A percentile compares a stretch with the other conserved stretches of the same genome.
These are phyloP conservation scores for Eilema caniola DNA, from an alignment of 2,888 invertebrate genomes.

Conservation along the genomic window DNA sequence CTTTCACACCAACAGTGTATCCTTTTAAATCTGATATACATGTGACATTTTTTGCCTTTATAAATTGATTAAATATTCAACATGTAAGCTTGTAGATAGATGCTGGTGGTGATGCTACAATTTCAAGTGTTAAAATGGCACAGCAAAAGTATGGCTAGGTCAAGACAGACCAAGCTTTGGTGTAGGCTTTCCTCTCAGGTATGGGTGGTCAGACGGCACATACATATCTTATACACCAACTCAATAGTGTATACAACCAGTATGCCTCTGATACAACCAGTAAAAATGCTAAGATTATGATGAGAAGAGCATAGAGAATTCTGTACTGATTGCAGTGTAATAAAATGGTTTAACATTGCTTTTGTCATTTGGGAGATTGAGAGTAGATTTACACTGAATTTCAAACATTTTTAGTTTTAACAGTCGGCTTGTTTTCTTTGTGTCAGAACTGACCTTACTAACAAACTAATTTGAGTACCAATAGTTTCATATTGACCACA, in stretches of 20 bases:
- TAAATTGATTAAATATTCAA: neutral
- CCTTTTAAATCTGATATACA: slow-evolving; percentile 78
- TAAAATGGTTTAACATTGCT: too few species aligned
- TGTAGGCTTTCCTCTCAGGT: neutral
- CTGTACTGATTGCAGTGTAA: too few species aligned
- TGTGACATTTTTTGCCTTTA: neutral
- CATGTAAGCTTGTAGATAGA: neutral
- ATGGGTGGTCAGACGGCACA: neutral
- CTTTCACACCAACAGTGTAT: slow-evolving; percentile 95
- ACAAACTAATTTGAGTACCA: neutral
- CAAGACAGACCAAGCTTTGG: too few species aligned
- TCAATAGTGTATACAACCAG: neutral
- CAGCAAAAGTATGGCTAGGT: too few species aligned
- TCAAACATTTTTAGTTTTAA: too few species aligned
- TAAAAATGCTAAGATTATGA: neutral
- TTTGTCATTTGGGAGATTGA: too few species aligned
- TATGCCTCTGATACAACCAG: neutral
- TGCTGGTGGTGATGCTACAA: neutral
- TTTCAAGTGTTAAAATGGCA: neutral
- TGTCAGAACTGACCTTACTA: neutral
- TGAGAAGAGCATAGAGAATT: neutral
- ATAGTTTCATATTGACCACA: neutral
- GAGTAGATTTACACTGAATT: too few species aligned
- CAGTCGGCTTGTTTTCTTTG: too few species aligned
- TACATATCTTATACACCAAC: neutral